Conservation (phyloP, 2,888 invertebrate species). For the Zhuqinia jingwanae region DNA sequence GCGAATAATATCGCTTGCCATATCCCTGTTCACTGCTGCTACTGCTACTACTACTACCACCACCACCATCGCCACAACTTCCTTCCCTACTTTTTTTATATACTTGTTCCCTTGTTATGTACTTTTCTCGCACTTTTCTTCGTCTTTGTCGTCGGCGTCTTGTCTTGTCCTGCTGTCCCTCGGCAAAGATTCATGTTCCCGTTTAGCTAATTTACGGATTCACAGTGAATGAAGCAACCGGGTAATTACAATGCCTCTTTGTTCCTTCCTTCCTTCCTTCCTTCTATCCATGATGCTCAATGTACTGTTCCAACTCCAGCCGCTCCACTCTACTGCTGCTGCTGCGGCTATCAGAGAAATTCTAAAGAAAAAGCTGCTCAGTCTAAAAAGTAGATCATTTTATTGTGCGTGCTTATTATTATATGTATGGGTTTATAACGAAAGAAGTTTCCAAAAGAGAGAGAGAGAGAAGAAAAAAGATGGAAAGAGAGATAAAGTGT, state of each 20-base stretch:
- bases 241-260: slow-evolving; percentile 76
- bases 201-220: slow-evolving; percentile 78
- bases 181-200: slow-evolving; percentile 76
- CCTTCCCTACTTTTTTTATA: background rate
- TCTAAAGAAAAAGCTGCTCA: slow-evolving; percentile 28
- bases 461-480: slow-evolving; percentile 3
- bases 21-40: background rate
- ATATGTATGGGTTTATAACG: no score
- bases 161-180: slow-evolving; percentile 67
- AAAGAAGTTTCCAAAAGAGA: background rate
- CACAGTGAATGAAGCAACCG: slow-evolving; percentile 71
- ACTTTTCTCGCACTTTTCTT: slow-evolving; percentile 49
- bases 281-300: no score
- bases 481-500: slow-evolving; percentile 25
- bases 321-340: background rate
- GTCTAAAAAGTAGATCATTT: slow-evolving; percentile 44
- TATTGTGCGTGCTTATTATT: slow-evolving; percentile 11
- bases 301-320: background rate
- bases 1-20: slow-evolving; percentile 11
- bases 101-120: background rate
- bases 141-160: slow-evolving; percentile 29
- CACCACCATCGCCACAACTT: slow-evolving; percentile 8
- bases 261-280: slow-evolving; percentile 27
- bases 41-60: background rate
- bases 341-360: background rate